Conservation (phyloP, 2,888 invertebrate genomes). For the Melanchra persicariae region DNA sequence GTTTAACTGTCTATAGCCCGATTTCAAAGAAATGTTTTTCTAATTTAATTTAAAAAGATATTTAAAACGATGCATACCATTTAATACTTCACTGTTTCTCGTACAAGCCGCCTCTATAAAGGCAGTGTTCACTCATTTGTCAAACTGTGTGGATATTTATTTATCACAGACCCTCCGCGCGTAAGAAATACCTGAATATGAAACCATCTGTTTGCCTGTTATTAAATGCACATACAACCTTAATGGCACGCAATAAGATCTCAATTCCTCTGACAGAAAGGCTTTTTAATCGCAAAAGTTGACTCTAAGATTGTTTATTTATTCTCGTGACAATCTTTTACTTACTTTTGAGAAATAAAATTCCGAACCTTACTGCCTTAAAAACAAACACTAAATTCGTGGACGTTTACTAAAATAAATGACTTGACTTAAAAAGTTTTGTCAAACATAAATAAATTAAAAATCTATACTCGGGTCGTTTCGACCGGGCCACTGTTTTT, state of each 20-base stretch:
- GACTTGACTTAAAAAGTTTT: slow-evolving; percentile 53
- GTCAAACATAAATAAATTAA: slow-evolving; percentile 83
- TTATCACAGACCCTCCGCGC: slow-evolving; percentile 88
- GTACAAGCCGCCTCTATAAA: slow-evolving; percentile 83
- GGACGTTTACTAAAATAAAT: background rate
- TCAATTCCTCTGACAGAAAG: slow-evolving; percentile 49
- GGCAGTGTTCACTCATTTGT: slow-evolving; percentile 88
- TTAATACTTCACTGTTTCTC: slow-evolving; percentile 66
- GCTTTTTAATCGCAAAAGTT: slow-evolving; percentile 11
- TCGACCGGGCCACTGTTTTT: slow-evolving; percentile 82
- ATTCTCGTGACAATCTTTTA: slow-evolving; percentile 48
- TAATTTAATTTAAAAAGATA: slow-evolving; percentile 61
- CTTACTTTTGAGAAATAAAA: slow-evolving; percentile 28
- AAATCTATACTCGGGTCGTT: slow-evolving; percentile 82
- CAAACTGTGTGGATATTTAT: slow-evolving; percentile 87
- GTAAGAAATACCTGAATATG: slow-evolving; percentile 80
- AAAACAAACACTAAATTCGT: slow-evolving; percentile 38
- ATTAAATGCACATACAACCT: slow-evolving; percentile 30
- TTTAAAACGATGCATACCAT: slow-evolving; percentile 65
- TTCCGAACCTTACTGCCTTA: slow-evolving; percentile 6
- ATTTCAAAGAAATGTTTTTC: slow-evolving; percentile 63
- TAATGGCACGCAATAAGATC: slow-evolving; percentile 59
- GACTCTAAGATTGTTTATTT: slow-evolving; percentile 50
- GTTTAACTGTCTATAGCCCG: slow-evolving; percentile 17
- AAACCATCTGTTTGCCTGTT: slow-evolving; percentile 45